Base-by-base conservation (phyloP, 2,888 invertebrate genomes). In the Tanytarsus gracilentus region DNA sequence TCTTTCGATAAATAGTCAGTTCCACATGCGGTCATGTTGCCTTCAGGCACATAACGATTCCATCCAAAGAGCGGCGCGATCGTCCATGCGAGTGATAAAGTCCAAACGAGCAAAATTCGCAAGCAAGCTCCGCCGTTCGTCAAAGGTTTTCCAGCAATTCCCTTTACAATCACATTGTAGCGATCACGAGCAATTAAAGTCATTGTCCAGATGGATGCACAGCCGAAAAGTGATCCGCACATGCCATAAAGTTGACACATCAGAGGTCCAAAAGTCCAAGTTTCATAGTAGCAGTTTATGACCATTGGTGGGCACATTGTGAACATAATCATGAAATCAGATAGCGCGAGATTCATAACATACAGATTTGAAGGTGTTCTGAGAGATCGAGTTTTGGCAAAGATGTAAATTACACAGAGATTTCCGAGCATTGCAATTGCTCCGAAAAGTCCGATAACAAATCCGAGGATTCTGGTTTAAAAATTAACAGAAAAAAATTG, bases 351-450 rank as follows among this genome's bases (percentile, higher is more conserved):
- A 76, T 95, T 95, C 63, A 94, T 85, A 62, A 95, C 87, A 66
- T 94, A 78, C 66, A 95, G 78, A 73, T 95, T 95, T 64, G 94
- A 91, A 49, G 94, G 94, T 33, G 93, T 92, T 67, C 90, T 83
- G 62, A 94, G 64, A 2, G 71, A 68, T 67, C 73, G 73, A 48
- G 74, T 74, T 49, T 72, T 72, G 63, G 72, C 68, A 61, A 74
- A 74, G 62, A 74, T 72, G 51, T 69, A 73, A 60, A 74, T 70
- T 61, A 74, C 74, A 53, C 70, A 68, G 62, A 73, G 71, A 65
- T 74, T 74, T 62, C 74, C 74, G 62, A 68, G 68, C 66, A 70
- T 70, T 55, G 74, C 70, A 61, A 72, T 68, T 48, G 16, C 14
- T 0, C 7, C 36, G 39, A 51, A 61, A 4, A 61, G 1, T 9